These are phyloP conservation scores for Paradisaea rubra DNA, from an alignment of 2,113 vertebrate genomes.

Conservation along the genomic window DNA sequence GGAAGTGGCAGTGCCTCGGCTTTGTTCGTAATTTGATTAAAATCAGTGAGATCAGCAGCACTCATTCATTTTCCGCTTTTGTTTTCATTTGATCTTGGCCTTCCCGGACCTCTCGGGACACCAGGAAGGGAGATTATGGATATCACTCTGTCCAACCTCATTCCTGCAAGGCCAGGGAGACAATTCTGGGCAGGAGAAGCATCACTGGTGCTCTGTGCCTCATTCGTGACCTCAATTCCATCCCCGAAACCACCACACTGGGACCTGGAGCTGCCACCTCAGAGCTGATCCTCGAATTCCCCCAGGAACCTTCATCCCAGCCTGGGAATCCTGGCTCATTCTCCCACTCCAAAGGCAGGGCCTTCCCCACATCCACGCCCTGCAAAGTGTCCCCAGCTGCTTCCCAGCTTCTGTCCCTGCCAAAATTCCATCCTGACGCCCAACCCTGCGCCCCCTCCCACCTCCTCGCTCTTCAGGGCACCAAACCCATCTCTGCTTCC, in stretches of 20 bases:
- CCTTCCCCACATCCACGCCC: neutral
- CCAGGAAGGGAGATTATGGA: neutral
- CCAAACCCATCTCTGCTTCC: neutral
- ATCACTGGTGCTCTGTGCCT: neutral
- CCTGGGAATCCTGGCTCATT: neutral
- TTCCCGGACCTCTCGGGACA: fast-evolving
- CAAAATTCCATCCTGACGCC: neutral
- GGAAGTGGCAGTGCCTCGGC: neutral
- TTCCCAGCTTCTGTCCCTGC: neutral
- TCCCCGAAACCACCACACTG: neutral
- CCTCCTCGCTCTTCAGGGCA: neutral
- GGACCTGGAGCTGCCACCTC: neutral
- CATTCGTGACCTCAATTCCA: neutral
- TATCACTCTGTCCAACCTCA: neutral
- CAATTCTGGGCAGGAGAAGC: neutral
- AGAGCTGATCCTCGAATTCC: neutral
- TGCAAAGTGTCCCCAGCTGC: neutral
- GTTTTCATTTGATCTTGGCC: neutral
- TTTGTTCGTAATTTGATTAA: neutral
- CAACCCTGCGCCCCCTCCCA: neutral
- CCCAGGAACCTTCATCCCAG: neutral
- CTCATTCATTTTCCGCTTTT: neutral
- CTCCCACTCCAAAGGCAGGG: neutral
- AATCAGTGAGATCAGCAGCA: neutral
- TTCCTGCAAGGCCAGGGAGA: neutral